These are phyloP conservation scores for Gallirallus australis DNA, from an alignment of 2,797 vertebrate genomes.

Conservation along the genomic window DNA sequence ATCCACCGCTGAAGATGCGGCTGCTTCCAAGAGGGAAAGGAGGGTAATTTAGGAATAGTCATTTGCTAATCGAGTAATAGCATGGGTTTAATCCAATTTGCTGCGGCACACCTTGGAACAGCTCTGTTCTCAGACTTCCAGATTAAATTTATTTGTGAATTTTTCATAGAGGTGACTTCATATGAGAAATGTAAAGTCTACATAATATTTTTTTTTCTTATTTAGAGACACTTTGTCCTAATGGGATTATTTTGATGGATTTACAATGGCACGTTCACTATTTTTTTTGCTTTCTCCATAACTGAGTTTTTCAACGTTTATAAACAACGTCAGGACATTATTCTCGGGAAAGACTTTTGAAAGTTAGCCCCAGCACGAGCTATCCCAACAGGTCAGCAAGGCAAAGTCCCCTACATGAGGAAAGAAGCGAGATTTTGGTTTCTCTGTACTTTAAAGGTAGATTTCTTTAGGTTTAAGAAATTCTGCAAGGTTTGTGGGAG, in stretches of 20 bases:
- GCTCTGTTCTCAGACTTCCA: neutral
- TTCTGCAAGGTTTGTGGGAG: neutral
- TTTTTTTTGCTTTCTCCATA: neutral
- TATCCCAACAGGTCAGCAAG: neutral
- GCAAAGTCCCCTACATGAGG: neutral
- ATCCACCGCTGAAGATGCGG: neutral
- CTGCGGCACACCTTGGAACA: neutral
- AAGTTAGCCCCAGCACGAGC: neutral
- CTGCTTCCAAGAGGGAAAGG: neutral
- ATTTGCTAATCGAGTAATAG: neutral
- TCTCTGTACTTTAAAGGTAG: neutral
- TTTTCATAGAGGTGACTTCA: neutral
- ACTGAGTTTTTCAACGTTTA: neutral
- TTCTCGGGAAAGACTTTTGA: neutral
- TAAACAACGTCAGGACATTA: neutral
- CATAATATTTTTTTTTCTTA: neutral
- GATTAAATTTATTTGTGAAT: neutral
- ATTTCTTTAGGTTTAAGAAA: neutral
- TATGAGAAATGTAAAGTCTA: neutral
- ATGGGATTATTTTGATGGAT: neutral
- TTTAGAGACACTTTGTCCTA: neutral
- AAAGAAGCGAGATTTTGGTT: neutral
- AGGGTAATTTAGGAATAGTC: neutral
- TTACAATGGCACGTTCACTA: neutral
- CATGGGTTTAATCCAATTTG: neutral